Evolutionary conservation across 2,888 invertebrate genomes (phyloP).

Genomic region (Rotaria sp.): DNA sequence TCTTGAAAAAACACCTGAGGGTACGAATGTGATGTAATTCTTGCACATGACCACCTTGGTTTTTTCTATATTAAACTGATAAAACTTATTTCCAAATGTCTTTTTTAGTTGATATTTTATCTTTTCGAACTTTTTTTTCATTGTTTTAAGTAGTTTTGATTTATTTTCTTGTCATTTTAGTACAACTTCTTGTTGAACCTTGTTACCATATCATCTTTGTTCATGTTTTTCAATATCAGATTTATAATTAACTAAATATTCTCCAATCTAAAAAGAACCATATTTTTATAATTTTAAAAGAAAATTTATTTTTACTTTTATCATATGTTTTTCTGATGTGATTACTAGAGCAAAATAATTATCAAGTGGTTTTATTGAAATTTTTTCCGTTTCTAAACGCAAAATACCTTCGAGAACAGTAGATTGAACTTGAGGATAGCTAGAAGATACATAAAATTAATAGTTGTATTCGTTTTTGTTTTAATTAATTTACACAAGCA

Average conservation of each 20-base stretch:
- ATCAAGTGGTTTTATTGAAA: slow-evolving; percentile 76
- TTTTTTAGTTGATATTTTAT: no score
- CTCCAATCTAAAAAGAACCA: slow-evolving; percentile 55
- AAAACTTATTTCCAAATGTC: no score
- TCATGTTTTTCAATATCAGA: slow-evolving; percentile 74
- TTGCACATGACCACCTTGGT: no score
- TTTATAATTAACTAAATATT: slow-evolving; percentile 74
- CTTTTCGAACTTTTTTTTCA: slow-evolving; percentile 86
- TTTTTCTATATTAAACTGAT: no score
- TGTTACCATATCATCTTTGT: slow-evolving; percentile 85
- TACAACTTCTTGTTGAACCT: slow-evolving; percentile 73
- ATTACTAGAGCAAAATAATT: slow-evolving; percentile 99
- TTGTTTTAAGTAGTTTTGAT: slow-evolving; percentile 78
- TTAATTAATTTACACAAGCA: slow-evolving; percentile 20
- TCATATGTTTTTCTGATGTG: slow-evolving; percentile 95
- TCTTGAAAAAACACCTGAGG: no score
- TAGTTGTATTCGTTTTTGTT: neutral
- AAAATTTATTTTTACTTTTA: slow-evolving; percentile 61
- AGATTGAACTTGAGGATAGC: slow-evolving; percentile 61
- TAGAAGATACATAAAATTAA: neutral
- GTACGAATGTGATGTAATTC: no score
- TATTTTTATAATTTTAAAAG: neutral
- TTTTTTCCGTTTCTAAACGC: slow-evolving; percentile 67
- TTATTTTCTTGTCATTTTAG: slow-evolving; percentile 80
- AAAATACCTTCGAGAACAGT: slow-evolving; percentile 75